These are phyloP conservation scores for Psittacula derbiana DNA, from an alignment of 2,797 vertebrate species.

Conservation along the genomic window DNA sequence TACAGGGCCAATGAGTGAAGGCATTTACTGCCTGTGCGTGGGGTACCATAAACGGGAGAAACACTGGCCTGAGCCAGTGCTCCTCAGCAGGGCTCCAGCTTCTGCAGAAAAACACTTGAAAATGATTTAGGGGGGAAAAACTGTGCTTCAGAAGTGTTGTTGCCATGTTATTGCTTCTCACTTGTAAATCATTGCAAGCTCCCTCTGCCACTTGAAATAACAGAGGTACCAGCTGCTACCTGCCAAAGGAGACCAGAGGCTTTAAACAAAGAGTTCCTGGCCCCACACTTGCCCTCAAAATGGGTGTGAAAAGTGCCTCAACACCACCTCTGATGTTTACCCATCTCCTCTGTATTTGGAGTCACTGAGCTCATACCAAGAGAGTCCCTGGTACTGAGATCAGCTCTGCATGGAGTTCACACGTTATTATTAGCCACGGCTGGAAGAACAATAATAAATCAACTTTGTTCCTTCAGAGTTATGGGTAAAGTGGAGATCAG, in stretches of 20 bases:
- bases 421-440: constrained; percentile 44
- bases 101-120: constrained; percentile 15
- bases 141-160: background rate
- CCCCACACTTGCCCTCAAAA: background rate
- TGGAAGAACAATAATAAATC: constrained; percentile 54
- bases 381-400: background rate
- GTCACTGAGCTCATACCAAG: background rate
- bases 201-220: background rate
- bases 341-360: background rate
- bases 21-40: background rate
- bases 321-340: background rate
- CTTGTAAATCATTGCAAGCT: background rate
- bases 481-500: background rate
- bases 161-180: background rate
- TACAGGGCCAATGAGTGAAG: background rate
- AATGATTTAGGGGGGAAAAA: constrained; percentile 10
- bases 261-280: background rate
- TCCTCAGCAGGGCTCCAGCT: constrained; percentile 35
- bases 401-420: background rate
- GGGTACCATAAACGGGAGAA: constrained; percentile 50
- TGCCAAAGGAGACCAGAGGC: background rate
- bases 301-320: background rate
- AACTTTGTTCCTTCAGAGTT: background rate
- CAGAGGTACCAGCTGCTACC: background rate
- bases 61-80: background rate